phyloP scores from a whole-genome alignment of 1,140 invertebrate genomes.

The Plodia interpunctella region DNA sequence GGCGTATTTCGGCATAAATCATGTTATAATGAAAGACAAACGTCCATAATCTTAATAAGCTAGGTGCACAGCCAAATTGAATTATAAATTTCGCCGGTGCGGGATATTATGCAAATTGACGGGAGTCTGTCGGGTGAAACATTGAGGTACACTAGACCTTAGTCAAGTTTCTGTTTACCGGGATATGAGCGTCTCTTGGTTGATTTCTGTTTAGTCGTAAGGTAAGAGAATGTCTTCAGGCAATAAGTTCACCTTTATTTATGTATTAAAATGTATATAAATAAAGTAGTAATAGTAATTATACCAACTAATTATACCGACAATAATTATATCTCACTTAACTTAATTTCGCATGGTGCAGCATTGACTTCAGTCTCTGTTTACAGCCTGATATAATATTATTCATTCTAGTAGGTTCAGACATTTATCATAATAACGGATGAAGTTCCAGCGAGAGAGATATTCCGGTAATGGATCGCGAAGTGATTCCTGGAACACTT shows the following conservation, averaged over 20 bases:
- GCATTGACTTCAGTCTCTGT: too few species aligned
- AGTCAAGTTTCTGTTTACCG: slow-evolving; percentile 10
- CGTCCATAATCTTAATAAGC: slow-evolving; percentile 25
- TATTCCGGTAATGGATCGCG: neutral
- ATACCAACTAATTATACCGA: too few species aligned
- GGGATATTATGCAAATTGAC: slow-evolving; percentile 34
- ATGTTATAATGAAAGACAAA: slow-evolving; percentile 25
- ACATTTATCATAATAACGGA: slow-evolving; percentile 5
- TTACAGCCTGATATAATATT: neutral
- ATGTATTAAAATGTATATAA: too few species aligned
- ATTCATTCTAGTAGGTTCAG: neutral
- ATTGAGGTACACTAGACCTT: slow-evolving; percentile 12
- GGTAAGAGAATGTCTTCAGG: too few species aligned
- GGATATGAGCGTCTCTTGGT: neutral
- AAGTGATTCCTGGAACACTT: neutral
- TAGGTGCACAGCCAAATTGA: slow-evolving; percentile 29
- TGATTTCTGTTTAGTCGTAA: too few species aligned
- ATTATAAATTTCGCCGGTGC: slow-evolving; percentile 34
- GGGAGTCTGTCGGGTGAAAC: slow-evolving; percentile 22
- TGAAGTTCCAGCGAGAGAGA: neutral
- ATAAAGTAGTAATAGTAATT: too few species aligned
- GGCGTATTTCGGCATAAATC: slow-evolving; percentile 13
- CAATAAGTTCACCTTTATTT: too few species aligned
- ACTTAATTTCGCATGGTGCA: too few species aligned
- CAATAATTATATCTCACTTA: too few species aligned